Percentiles rank a stretch among this genome's conserved stretches.
phyloP scores from a whole-genome alignment of 2,797 vertebrate genomes.

The Urophycis tenuis region DNA sequence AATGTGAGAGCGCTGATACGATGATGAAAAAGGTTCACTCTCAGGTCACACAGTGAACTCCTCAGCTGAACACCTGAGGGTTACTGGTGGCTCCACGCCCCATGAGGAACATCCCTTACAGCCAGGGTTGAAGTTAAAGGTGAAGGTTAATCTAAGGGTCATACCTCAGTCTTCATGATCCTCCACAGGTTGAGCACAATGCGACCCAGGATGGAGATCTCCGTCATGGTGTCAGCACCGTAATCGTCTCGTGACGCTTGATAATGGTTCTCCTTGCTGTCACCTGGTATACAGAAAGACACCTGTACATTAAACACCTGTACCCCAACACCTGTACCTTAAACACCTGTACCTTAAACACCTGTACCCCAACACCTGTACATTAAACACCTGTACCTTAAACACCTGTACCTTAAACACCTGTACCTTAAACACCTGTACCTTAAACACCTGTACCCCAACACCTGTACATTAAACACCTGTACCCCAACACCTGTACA shows the following conservation, averaged over 20 bases:
- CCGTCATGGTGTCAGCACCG: constrained; percentile 88
- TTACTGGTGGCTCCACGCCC: too few species aligned
- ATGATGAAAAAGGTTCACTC: too few species aligned
- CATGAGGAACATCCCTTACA: too few species aligned
- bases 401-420: background rate
- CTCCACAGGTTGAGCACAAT: constrained; percentile 93
- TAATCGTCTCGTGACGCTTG: constrained; percentile 86
- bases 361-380: background rate
- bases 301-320: constrained; percentile 10
- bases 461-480: background rate
- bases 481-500: background rate
- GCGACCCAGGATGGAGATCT: constrained; percentile 90
- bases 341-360: too few species aligned
- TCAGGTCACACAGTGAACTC: too few species aligned
- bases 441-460: background rate
- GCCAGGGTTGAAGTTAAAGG: too few species aligned
- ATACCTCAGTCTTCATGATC: constrained; percentile 79
- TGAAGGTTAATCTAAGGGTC: too few species aligned
- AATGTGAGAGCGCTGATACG: too few species aligned
- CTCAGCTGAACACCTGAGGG: too few species aligned
- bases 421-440: constrained; percentile 19
- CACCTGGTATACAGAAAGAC: constrained; percentile 68
- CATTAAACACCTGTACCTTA: background rate
- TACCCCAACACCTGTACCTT: background rate
- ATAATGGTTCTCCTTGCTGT: constrained; percentile 87